phyloP scores from a whole-genome alignment of 2,888 invertebrate genomes.

The Campoplex nolae region DNA sequence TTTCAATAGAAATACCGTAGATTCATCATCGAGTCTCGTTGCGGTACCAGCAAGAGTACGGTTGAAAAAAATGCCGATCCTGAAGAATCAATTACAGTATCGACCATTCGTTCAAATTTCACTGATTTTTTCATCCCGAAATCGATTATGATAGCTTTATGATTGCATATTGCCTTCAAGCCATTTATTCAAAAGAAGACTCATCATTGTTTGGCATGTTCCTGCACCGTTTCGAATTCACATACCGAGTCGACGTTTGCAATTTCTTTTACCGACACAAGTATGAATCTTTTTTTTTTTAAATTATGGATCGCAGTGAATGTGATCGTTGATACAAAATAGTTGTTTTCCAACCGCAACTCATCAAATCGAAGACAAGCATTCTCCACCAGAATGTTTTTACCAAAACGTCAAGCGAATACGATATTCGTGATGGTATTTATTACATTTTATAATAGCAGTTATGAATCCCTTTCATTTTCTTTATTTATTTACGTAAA shows the following conservation, averaged over 20 bases:
- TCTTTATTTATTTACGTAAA: too few relatives aligned
- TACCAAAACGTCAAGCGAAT: too few relatives aligned
- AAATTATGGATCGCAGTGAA: too few relatives aligned
- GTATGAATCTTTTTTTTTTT: too few relatives aligned
- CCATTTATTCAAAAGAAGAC: background rate
- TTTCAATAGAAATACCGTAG: background rate
- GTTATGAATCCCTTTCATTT: too few relatives aligned
- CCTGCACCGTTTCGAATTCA: background rate
- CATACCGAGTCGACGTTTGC: background rate
- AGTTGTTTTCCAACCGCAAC: too few relatives aligned
- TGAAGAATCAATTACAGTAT: constrained; percentile 3
- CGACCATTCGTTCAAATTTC: background rate
- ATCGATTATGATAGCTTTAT: background rate
- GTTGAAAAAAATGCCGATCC: background rate
- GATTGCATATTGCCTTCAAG: background rate
- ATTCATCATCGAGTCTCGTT: constrained; percentile 12
- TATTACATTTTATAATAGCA: too few relatives aligned
- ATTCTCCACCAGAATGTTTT: too few relatives aligned
- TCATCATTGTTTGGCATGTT: background rate
- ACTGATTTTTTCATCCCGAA: background rate
- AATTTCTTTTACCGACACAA: too few relatives aligned
- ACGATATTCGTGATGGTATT: too few relatives aligned
- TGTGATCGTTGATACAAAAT: too few relatives aligned
- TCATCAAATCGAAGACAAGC: too few relatives aligned
- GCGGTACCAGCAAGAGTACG: background rate